Base-by-base conservation (phyloP, 2,888 invertebrate genomes). In the Chydorus sphaericus region DNA sequence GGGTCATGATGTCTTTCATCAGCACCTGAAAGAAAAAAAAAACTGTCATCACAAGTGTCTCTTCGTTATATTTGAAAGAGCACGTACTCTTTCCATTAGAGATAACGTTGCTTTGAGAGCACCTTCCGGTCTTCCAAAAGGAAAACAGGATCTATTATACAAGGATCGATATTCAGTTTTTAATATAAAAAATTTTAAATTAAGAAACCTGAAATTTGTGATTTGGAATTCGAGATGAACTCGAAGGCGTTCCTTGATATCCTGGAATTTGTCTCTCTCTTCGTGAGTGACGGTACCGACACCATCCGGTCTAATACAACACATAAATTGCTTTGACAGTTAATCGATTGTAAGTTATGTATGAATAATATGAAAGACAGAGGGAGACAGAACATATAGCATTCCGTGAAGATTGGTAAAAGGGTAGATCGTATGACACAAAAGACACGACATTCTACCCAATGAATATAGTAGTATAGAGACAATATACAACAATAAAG, bases 1-100 rank as follows among this genome's bases (percentile, higher is more conserved):
- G 94, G 30, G 96, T 96, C 48, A 90, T 93, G 61, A 94, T 89
- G 70, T 99, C 98, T 71, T 98, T 98, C 97, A 98, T 98, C 60
- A 98, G 72, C 11, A 98, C 96, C 78, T 78, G 63, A 6, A 64
- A 58, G 58, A 44, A n/a, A 54, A 50, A 59, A 1, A 6, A 30
- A 10, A 52, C 10, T 30, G 10, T 30, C 18, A 4, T n/a, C 16
- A 30, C 6, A 10, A 18, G 44, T 5, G 28, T 10, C 26, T 10
- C 26, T 23, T 44, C 16, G 16, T n/a, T n/a, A n/a, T n/a, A n/a
- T n/a, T n/a, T n/a, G n/a, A n/a, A 14, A 26, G 18, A 44, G 8
- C 20, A 60, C 70, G 68, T 65, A 78, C 80, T 65, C 97, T 78
- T 74, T 99, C 98, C 60, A 98, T 72, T 44, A 99, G 76, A 11